Evolutionary conservation across 2,797 vertebrate genomes (phyloP).

Genomic region (Leptoclinus maculatus): DNA sequence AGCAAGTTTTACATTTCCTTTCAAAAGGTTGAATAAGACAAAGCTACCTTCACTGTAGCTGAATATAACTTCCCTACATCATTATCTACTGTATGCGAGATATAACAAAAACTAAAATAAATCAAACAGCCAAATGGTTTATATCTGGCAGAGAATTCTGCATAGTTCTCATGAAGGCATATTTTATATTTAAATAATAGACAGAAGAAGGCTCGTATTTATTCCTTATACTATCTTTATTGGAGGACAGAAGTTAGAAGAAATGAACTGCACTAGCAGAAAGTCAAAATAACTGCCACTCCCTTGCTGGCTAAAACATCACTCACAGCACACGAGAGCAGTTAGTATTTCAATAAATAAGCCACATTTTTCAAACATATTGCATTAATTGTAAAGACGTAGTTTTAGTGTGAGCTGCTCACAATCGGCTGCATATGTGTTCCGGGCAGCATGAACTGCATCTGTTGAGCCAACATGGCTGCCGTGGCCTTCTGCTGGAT

Average conservation of each 20-base stretch:
- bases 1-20: neutral
- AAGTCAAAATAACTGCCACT: neutral
- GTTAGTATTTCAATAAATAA: conserved; percentile 7
- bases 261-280: neutral
- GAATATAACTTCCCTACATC: neutral
- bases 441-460: conserved; percentile 97
- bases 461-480: conserved; percentile 98
- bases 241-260: neutral
- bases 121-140: neutral
- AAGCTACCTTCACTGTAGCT: neutral
- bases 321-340: neutral
- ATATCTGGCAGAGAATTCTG: neutral
- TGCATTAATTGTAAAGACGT: neutral
- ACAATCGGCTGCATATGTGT: conserved; percentile 94
- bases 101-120: neutral
- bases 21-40: neutral
- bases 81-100: neutral
- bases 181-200: neutral
- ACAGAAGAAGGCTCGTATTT: neutral
- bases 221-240: neutral
- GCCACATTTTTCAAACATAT: neutral
- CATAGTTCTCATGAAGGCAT: neutral
- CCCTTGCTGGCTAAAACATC: neutral
- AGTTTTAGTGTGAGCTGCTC: conserved; percentile 72
- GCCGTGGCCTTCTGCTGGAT: conserved; percentile 98